Evolutionary conservation across 1,140 invertebrate genomes (phyloP).

Genomic region (Drosophila lini): DNA sequence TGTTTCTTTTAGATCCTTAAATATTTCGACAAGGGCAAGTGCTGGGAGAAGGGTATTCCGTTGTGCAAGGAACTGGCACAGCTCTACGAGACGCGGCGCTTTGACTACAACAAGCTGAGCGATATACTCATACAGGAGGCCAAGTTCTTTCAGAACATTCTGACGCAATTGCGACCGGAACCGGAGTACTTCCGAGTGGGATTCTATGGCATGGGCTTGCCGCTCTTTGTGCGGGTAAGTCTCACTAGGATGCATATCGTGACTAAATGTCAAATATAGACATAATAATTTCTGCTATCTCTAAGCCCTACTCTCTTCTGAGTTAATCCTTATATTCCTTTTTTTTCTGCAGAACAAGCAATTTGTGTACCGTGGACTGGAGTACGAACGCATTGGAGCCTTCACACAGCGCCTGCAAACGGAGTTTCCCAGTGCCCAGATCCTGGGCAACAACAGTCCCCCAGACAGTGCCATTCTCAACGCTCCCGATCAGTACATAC

Average conservation of each 20-base stretch:
- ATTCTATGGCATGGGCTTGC: constrained; percentile 97
- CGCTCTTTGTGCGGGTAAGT: constrained; percentile 95
- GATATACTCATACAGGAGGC: constrained; percentile 93
- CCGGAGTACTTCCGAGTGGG: constrained; percentile 98
- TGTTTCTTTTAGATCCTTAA: constrained; percentile 88
- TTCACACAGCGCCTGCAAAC: constrained; percentile 97
- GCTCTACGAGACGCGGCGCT: constrained; percentile 94
- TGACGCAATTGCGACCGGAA: constrained; percentile 93
- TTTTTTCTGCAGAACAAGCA: constrained; percentile 92
- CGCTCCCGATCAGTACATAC: constrained; percentile 94
- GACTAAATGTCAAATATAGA: too few relatives aligned
- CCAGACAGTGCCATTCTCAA: constrained; percentile 94
- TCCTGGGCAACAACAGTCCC: constrained; percentile 95
- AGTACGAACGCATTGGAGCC: constrained; percentile 97
- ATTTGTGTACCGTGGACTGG: constrained; percentile 97
- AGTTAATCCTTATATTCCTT: constrained; percentile 16
- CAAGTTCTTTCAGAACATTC: constrained; percentile 95
- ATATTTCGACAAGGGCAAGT: constrained; percentile 98
- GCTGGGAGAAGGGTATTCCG: constrained; percentile 98
- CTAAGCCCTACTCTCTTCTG: background rate
- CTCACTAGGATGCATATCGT: background rate
- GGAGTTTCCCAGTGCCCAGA: constrained; percentile 96
- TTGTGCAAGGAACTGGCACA: constrained; percentile 95
- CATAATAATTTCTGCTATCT: too few relatives aligned
- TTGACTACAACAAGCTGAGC: constrained; percentile 95